Evolutionary conservation across 2,888 invertebrate species (phyloP).

Genomic region (Chalcis sispes): DNA sequence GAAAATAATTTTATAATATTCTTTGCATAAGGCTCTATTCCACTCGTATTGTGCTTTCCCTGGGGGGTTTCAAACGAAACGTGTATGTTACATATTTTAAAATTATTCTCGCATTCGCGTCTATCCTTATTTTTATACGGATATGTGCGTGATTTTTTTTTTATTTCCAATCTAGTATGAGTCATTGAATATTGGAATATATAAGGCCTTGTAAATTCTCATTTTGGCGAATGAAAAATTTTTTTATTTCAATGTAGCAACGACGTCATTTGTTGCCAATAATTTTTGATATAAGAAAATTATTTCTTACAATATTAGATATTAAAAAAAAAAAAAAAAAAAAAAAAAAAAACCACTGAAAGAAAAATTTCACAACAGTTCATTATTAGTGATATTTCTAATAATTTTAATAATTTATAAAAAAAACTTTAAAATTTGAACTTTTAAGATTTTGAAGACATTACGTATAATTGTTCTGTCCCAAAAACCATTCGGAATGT

Average conservation of each 20-base stretch:
- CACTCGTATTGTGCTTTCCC: constrained; percentile 2
- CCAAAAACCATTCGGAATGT: constrained; percentile 40
- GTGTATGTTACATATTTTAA: not conserved
- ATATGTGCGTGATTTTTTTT: constrained; percentile 57
- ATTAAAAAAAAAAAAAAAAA: constrained; percentile 21
- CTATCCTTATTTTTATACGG: constrained; percentile 35
- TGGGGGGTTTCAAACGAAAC: not conserved
- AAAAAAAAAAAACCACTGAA: no score
- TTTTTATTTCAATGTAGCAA: not conserved
- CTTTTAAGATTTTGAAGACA: constrained; percentile 7
- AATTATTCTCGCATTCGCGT: constrained; percentile 22
- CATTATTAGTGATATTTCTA: not conserved
- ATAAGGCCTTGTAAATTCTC: constrained; percentile 45
- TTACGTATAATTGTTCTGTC: not conserved
- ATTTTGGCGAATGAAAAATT: not conserved
- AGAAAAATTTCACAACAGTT: constrained; percentile 13
- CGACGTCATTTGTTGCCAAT: not conserved
- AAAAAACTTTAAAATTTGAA: constrained; percentile 29
- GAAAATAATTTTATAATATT: constrained; percentile 38
- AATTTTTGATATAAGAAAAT: not conserved
- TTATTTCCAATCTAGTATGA: constrained; percentile 37
- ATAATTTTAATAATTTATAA: constrained; percentile 28
- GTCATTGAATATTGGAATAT: constrained; percentile 31
- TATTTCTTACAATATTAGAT: not conserved
- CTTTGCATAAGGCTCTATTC: constrained; percentile 6